Base-by-base conservation (phyloP, 2,888 invertebrate genomes). In the Embidobia sp. region DNA sequence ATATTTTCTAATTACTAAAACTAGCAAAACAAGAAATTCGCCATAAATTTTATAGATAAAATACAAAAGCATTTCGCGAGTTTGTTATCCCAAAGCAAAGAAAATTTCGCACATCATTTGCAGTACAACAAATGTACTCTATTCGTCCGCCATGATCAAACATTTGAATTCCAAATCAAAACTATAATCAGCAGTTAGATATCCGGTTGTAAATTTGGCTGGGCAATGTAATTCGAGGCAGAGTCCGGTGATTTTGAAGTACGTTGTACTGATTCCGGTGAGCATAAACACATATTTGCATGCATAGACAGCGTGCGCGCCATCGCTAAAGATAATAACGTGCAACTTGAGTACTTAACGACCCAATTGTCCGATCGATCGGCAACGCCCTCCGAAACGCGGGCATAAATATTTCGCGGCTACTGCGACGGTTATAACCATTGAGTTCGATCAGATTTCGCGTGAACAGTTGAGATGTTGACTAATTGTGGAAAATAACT, bases 321-420 rank as follows among this genome's bases (percentile, higher is more conserved):
- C 49, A 16, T 19, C 33, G 53, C 40, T 29, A 19, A 61, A 40
- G 70, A 53, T 70, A 70, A 70, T 70, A 70, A 51, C 61, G 51
- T 70, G 70, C 70, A 61, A 70, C 70, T 61, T 46, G 61, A 61
- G 27, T 46, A 49, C 53, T 61, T 53, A 63, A 63, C 61, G 46
- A 63, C 42, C 70, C 70, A 42, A 72, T 61, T 49, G 53, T 48
- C 22, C 37, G 33, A 70, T 70, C 70, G 70, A 70, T 70, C 70
- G 59, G 51, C 51, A 44, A 70, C 70, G 51, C 70, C 59, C 61
- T 70, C 51, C 37, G 13, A 44, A 70, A 61, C 22, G 29, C 59
- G 59, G 31, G 40, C 57, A 42, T 42, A 51, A 64, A 35, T 64
- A 64, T 64, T 63, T 63, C 48, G 48, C 37, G 48, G 40, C 40